Evolutionary conservation across 2,113 vertebrate species (phyloP).

Genomic region (Coptodon rendalli): DNA sequence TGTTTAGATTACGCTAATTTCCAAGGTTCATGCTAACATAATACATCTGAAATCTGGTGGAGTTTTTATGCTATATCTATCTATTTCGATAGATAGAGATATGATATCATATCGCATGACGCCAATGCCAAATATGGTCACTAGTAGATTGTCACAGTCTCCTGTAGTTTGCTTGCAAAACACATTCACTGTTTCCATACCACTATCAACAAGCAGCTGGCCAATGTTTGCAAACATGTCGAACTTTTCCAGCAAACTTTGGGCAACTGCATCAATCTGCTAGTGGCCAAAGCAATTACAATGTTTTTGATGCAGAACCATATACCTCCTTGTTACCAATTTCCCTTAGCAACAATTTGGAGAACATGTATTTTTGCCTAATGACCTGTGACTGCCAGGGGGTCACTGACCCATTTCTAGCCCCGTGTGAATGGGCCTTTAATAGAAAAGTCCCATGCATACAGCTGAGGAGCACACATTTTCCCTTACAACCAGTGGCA

Average conservation of each 20-base stretch:
- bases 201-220: background rate
- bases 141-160: background rate
- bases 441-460: background rate
- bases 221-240: background rate
- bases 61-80: background rate
- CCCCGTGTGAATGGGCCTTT: background rate
- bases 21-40: background rate
- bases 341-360: background rate
- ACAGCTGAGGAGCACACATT: background rate
- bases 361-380: background rate
- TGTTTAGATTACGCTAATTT: background rate
- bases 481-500: background rate
- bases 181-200: background rate
- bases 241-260: background rate
- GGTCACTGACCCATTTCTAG: background rate
- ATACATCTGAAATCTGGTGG: background rate
- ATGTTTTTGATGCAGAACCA: background rate
- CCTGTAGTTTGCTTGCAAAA: background rate
- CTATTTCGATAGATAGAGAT: background rate
- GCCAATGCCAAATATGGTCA: background rate
- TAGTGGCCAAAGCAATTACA: background rate
- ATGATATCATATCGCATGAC: background rate
- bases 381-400: background rate
- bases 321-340: background rate
- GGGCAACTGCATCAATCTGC: background rate